Conservation (phyloP, 2,113 vertebrate species). For the Pristiophorus japonicus region DNA sequence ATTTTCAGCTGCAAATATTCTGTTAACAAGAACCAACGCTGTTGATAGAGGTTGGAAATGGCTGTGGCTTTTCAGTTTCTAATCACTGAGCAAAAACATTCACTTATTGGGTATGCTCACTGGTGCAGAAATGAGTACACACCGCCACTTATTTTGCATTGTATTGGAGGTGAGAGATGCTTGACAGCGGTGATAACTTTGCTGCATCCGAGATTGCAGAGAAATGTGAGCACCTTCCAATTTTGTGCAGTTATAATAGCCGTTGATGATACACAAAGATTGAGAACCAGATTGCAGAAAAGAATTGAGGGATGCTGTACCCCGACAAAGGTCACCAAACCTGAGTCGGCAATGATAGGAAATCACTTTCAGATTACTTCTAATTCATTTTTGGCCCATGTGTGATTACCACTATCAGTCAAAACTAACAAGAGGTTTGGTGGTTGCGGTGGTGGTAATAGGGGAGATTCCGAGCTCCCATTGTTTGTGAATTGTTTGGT, state of each 20-base stretch:
- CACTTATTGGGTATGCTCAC: constrained; percentile 28
- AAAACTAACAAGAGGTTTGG: constrained; percentile 13
- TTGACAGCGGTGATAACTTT: not conserved
- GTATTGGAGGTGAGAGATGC: not conserved
- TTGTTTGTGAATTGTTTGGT: not conserved
- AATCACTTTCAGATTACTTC: not conserved
- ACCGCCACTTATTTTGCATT: not conserved
- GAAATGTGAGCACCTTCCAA: not conserved
- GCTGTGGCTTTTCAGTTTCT: constrained; percentile 19
- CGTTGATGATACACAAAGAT: not conserved
- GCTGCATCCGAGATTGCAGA: not conserved
- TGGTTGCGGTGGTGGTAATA: not conserved
- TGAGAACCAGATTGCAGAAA: not conserved
- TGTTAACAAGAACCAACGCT: constrained; percentile 18
- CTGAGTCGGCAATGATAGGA: not conserved
- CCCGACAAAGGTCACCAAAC: not conserved
- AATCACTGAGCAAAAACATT: constrained; percentile 28
- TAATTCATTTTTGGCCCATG: not conserved
- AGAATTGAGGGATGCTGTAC: not conserved
- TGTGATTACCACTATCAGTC: not conserved
- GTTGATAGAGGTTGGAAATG: not conserved
- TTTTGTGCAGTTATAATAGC: not conserved
- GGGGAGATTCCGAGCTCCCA: constrained; percentile 19
- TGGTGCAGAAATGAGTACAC: constrained; percentile 1
- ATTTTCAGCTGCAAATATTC: constrained; percentile 27